Base-by-base conservation (phyloP, 2,797 vertebrate genomes). In the Rhinichthys osculus region DNA sequence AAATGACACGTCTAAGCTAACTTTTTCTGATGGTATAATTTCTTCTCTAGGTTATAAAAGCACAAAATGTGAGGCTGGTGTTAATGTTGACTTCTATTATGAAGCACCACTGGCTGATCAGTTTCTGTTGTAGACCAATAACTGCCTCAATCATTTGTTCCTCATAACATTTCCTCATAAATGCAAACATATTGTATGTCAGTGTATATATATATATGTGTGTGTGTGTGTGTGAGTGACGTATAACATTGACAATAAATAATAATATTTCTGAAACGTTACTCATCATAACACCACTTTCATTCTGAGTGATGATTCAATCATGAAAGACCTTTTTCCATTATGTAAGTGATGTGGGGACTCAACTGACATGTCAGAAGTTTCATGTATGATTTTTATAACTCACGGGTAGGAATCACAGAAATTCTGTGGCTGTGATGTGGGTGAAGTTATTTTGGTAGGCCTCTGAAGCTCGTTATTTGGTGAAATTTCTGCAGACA, bases 301-400 rank as follows among this genome's bases (percentile, higher is more conserved):
- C 88, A 72, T 16, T 87, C 83, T 84, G 86, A 64, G 30, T 42
- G 42, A 70, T 81, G 3, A 38, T 64, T n/a, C 38, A 33, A 5
- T 50, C 19, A 30, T 76, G 72, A 74, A 78, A 42, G 7, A 5
- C 40, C 23, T 21, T 21, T 81, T 1, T 81, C 13, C 14, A 6
- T 59, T 23, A 44, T 50, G 67, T 33, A 66, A 77, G 59, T 78
- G 38, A 62, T 80, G 74, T 30, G 62, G 78, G 82, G n/a, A 74
- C 52, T 66, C 33, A 79, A 47, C 35, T 86, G 76, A 86, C 73
- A 78, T 27, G 17, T 74, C 71, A 16, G 0, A 16, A 59, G 73
- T 88, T 89, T 89, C 86, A 79, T 4, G 23, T n/a, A 35, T 62
- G 21, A 1, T 52, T 78, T 59, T 44, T n/a, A 11, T 80, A 73